Base-by-base conservation (phyloP, 2,797 vertebrate species). In the Fundulus diaphanus region DNA sequence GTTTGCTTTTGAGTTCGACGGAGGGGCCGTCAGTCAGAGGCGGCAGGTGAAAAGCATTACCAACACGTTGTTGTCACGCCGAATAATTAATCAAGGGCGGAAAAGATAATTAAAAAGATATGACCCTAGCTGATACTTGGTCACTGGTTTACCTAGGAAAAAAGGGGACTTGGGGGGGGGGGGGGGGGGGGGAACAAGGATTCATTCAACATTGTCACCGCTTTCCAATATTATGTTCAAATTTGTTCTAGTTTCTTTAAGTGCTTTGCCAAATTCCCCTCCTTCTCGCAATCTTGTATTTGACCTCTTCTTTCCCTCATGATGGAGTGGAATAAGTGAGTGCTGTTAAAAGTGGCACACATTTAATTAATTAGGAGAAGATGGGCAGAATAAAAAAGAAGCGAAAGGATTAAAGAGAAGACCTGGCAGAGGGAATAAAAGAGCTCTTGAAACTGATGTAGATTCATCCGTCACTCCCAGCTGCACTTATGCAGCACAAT, bases 91-190 rank as follows among this genome's bases (percentile, higher is more conserved):
- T 99, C 97, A 99, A 98, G 98, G 97, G 96, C 95, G 94, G 96
- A 96, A 98, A 97, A 99, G 98, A 99, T 99, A 99, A 99, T 99
- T 99, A 99, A 99, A 99, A 99, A 99, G 98, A 99, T 99, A 99
- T 98, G 97, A 99, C 97, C 97, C 97, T 97, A 96, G 96, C 96
- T 97, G 97, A 96, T 96, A 96, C 96, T 98, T 96, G 96, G 97
- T 96, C 96, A 93, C 57, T 52, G 95, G 95, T 96, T 97, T 97
- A 95, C 95, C 94, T 92, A 89, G 89, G 93, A 94, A 94, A 93
- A 93, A 92, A 92, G 87, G 73, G 67, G 16, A 46, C 83, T 73
- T 87, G 87, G 89, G 84, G 82, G 81, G 76, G 82, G 35, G 46
- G n/a, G 87, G 89, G 84, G 82, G 81, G 76, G 82, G 35, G 46